phyloP scores from a whole-genome alignment of 92 coral and sea anemone genomes.

The Parazoanthus swiftii region DNA sequence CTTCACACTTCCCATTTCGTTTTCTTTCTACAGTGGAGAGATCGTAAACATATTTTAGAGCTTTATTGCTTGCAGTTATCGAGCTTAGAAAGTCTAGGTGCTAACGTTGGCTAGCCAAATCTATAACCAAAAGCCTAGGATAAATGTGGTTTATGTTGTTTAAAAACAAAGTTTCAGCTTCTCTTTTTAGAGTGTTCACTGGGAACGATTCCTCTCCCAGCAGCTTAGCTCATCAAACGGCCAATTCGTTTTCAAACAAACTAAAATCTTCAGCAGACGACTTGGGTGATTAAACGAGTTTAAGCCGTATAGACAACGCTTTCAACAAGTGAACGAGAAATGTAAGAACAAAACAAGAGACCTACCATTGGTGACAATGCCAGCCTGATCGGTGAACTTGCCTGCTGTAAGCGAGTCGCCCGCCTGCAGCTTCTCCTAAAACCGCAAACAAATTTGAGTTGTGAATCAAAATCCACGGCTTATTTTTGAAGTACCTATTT shows the following conservation, averaged over 20 bases:
- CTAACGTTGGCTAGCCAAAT: too few relatives aligned
- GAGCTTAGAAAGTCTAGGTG: not conserved
- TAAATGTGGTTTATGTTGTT: too few relatives aligned
- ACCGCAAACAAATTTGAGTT: not conserved
- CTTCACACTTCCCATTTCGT: slow-evolving; percentile 9
- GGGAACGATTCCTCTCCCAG: too few relatives aligned
- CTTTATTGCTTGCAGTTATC: not conserved
- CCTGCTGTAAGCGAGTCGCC: slow-evolving; percentile 7
- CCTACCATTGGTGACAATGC: slow-evolving; percentile 27
- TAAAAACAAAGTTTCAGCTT: too few relatives aligned
- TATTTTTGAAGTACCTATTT: not conserved
- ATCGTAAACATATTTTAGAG: not conserved
- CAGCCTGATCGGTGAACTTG: not conserved
- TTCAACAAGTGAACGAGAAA: not conserved
- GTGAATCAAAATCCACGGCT: too few relatives aligned
- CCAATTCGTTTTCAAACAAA: too few relatives aligned
- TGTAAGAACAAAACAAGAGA: not conserved
- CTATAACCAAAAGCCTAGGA: too few relatives aligned
- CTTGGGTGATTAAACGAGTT: too few relatives aligned
- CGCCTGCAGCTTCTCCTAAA: slow-evolving; percentile 19
- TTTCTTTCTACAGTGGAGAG: not conserved
- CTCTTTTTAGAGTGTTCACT: too few relatives aligned
- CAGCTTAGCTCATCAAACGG: too few relatives aligned
- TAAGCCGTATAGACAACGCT: not conserved
- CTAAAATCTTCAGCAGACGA: too few relatives aligned